Evolutionary conservation across 2,113 vertebrate species (phyloP).

Genomic region (Campylomormyrus tamandua): DNA sequence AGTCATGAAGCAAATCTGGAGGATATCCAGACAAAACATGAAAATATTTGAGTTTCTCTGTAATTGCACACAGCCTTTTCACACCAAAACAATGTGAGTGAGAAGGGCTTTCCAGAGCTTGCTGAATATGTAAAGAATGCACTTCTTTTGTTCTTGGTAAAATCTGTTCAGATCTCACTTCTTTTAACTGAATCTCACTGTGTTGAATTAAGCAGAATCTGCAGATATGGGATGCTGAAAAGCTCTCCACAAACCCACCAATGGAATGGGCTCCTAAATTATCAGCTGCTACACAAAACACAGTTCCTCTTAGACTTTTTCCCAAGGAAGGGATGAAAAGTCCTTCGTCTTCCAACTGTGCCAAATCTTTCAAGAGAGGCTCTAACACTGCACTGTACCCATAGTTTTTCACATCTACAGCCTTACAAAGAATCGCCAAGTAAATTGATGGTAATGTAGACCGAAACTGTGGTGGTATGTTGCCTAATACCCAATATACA

Average conservation of each 20-base stretch:
- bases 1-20: background rate
- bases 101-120: background rate
- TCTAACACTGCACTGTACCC: background rate
- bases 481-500: too few relatives aligned
- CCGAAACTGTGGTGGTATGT: too few relatives aligned
- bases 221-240: background rate
- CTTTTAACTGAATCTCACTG: too few relatives aligned
- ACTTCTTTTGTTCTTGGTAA: background rate
- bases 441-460: background rate
- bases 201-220: background rate
- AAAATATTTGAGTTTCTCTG: background rate
- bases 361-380: background rate
- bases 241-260: background rate
- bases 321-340: too few relatives aligned
- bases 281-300: too few relatives aligned
- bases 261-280: too few relatives aligned
- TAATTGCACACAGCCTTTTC: background rate
- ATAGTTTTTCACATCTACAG: background rate
- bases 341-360: background rate
- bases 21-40: background rate
- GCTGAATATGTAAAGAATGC: background rate
- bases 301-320: too few relatives aligned
- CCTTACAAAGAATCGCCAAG: background rate
- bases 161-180: background rate
- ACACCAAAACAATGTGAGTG: background rate